Conservation (phyloP, 2,113 vertebrate species). For the Colossoma macropomum region DNA sequence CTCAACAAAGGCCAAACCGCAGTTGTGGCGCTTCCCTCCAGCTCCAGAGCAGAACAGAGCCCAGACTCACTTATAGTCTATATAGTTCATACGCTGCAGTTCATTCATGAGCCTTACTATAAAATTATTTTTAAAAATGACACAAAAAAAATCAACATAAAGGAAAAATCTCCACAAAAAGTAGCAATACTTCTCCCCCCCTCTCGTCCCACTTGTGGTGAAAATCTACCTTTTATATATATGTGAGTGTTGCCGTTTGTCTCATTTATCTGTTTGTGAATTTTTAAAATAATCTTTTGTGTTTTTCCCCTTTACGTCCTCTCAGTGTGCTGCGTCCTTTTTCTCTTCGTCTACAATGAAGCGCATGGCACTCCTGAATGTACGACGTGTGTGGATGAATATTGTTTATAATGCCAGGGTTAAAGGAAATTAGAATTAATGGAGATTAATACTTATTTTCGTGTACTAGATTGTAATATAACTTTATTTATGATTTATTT, state of each 20-base stretch:
- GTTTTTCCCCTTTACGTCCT: conserved; percentile 18
- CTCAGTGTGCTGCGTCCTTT: not conserved
- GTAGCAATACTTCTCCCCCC: conserved; percentile 63
- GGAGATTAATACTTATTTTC: not conserved
- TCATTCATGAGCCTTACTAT: conserved; percentile 75
- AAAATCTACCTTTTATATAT: not conserved
- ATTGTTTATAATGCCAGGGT: not conserved
- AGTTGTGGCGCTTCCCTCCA: conserved; percentile 57
- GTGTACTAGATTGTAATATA: conserved; percentile 51
- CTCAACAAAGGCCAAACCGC: conserved; percentile 47
- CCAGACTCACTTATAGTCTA: conserved; percentile 62
- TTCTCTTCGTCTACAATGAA: conserved; percentile 15
- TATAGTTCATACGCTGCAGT: conserved; percentile 73
- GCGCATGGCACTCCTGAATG: not conserved
- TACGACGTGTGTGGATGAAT: not conserved
- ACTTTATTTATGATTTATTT: conserved; percentile 44
- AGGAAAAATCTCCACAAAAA: conserved; percentile 71
- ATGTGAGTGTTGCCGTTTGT: conserved; percentile 10
- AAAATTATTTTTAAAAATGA: conserved; percentile 66
- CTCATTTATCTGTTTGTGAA: not conserved
- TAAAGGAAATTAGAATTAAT: conserved; percentile 11
- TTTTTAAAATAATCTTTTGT: not conserved
- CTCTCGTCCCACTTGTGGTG: conserved; percentile 33
- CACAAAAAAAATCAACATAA: conserved; percentile 66
- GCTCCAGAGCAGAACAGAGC: conserved; percentile 82